These are phyloP conservation scores for Cynopterus sphinx DNA, from an alignment of 2,797 vertebrate genomes.

Conservation along the genomic window DNA sequence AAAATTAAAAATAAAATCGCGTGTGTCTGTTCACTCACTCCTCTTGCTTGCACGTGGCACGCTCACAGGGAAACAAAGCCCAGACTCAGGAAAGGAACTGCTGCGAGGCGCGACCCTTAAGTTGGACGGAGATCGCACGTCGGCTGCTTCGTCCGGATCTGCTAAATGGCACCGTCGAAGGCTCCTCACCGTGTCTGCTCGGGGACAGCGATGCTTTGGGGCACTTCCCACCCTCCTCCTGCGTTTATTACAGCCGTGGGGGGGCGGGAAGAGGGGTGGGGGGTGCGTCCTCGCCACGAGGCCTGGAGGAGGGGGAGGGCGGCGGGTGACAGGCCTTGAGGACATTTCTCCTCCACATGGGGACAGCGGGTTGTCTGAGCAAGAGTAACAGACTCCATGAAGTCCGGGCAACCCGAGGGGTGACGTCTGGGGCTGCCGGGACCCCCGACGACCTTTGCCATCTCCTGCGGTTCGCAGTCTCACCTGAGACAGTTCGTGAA, in stretches of 20 bases:
- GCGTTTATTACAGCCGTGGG: neutral
- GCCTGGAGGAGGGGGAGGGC: no score
- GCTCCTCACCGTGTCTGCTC: fast-evolving
- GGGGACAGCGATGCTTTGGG: neutral
- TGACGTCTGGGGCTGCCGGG: no score
- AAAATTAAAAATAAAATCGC: no score
- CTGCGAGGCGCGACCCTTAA: fast-evolving
- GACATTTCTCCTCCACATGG: no score
- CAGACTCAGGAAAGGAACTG: neutral
- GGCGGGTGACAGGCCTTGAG: fast-evolving
- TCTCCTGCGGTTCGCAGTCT: neutral
- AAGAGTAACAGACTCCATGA: neutral
- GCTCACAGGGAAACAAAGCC: neutral
- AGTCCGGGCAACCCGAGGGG: neutral
- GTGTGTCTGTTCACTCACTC: no score
- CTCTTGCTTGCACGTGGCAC: no score
- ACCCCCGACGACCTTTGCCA: fast-evolving
- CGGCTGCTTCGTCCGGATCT: neutral
- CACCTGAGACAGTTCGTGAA: neutral
- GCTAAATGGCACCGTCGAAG: neutral
- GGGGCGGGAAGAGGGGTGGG: fast-evolving
- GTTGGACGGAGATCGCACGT: neutral
- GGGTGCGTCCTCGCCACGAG: no score
- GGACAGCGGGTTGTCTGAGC: no score
- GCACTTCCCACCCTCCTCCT: neutral